Percentiles rank a stretch among this genome's conserved stretches.
phyloP scores from a whole-genome alignment of 2,888 invertebrate genomes.

The Isotomurus palustris region DNA sequence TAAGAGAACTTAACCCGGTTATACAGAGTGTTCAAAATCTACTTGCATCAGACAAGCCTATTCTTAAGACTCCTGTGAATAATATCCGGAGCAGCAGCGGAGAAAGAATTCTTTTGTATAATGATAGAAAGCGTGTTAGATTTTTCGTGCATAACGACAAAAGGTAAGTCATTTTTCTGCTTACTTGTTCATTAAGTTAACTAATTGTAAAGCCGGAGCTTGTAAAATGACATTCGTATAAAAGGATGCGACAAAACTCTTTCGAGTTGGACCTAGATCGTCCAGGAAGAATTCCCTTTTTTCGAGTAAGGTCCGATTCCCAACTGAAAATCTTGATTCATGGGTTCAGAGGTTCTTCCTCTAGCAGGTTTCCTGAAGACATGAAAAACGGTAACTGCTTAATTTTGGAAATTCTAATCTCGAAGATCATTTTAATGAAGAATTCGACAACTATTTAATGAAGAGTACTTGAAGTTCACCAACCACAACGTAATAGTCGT shows the following conservation, averaged over 20 bases:
- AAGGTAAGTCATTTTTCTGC: conserved; percentile 1
- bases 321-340: conserved; percentile 31
- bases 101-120: conserved; percentile 12
- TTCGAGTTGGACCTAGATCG: conserved; percentile 7
- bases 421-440: no score
- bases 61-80: no score
- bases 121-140: conserved; percentile 9
- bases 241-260: conserved; percentile 5
- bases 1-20: conserved; percentile 10
- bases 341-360: conserved; percentile 24
- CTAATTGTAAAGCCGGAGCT: neutral
- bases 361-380: conserved; percentile 9
- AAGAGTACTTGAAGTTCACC: conserved; percentile 7
- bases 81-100: no score
- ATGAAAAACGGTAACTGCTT: conserved; percentile 24
- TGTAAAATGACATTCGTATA: neutral
- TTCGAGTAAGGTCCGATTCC: neutral
- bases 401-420: no score
- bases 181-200: neutral
- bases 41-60: neutral
- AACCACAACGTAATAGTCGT: conserved; percentile 20
- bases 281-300: neutral
- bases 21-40: conserved; percentile 11
- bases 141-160: conserved; percentile 21
- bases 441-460: neutral